A percentile compares a stretch with the other conserved stretches of the same genome.
Conservation (phyloP, 92 coral and sea anemone genomes). For the Parazoanthus swiftii region DNA sequence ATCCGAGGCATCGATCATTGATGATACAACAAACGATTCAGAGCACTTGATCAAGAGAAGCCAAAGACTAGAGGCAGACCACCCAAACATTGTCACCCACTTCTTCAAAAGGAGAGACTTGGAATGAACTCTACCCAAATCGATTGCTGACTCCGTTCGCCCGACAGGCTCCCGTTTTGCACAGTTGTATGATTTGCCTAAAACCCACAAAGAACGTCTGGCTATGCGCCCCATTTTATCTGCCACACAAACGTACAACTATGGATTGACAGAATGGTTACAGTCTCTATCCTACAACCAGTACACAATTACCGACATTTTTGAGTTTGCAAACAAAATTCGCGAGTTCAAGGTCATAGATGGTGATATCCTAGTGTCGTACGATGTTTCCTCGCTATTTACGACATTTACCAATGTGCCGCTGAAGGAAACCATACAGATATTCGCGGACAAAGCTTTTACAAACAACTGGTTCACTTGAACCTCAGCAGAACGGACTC, state of each 20-base stretch:
- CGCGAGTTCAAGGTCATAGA: not conserved
- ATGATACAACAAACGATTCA: too few species aligned
- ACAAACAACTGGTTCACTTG: conserved; percentile 22
- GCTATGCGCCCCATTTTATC: conserved; percentile 17
- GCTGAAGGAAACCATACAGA: conserved; percentile 4
- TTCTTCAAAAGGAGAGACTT: too few species aligned
- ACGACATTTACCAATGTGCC: conserved; percentile 12
- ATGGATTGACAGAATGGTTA: not conserved
- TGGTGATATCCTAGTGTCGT: conserved; percentile 11
- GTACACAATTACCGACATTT: conserved; percentile 10
- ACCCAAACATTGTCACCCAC: too few species aligned
- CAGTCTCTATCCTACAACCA: conserved; percentile 14
- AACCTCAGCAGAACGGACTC: too few species aligned
- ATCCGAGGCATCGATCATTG: too few species aligned
- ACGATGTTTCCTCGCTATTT: not conserved
- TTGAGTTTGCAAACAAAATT: not conserved
- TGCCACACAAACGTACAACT: conserved; percentile 22
- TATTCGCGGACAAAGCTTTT: conserved; percentile 17
- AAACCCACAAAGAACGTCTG: conserved; percentile 9
- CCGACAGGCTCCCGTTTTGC: conserved; percentile 4
- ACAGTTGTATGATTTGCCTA: conserved; percentile 12
- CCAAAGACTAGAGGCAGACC: too few species aligned
- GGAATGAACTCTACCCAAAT: too few species aligned
- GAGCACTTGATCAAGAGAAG: too few species aligned
- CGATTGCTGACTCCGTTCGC: too few species aligned